Conservation (phyloP, 2,113 vertebrate genomes). For the Colistium nudipinnis region DNA sequence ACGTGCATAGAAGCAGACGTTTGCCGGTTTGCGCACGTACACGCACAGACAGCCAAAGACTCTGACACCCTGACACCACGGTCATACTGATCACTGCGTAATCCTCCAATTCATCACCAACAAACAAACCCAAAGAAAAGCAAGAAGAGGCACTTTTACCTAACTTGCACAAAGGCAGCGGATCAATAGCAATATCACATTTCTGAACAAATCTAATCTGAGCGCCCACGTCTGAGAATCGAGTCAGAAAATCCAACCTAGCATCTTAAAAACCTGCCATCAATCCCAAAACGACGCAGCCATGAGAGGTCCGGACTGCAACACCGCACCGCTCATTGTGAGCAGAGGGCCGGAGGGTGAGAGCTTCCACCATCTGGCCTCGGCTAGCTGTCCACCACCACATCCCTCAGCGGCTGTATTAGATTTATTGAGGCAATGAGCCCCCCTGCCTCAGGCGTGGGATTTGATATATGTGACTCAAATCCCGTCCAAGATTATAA, state of each 20-base stretch:
- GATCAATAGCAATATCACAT: conserved; percentile 49
- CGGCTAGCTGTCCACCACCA: conserved; percentile 60
- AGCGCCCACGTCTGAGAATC: conserved; percentile 23
- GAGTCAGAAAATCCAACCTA: conserved; percentile 45
- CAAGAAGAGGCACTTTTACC: neutral
- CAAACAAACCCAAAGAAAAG: conserved; percentile 3
- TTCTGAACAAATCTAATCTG: conserved; percentile 28
- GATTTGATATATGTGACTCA: conserved; percentile 78
- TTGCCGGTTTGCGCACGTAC: conserved; percentile 13
- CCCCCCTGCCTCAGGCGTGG: conserved; percentile 72
- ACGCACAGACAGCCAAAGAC: conserved; percentile 2
- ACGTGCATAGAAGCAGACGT: neutral
- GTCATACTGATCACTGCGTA: conserved; percentile 1
- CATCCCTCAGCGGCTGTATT: conserved; percentile 66
- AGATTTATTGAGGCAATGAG: conserved; percentile 80
- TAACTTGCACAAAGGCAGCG: conserved; percentile 3
- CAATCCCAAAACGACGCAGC: conserved; percentile 33
- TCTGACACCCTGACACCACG: neutral
- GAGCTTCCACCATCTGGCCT: conserved; percentile 78
- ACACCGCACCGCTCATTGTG: conserved; percentile 57
- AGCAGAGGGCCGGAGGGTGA: conserved; percentile 60
- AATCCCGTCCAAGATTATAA: conserved; percentile 77
- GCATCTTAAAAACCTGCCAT: conserved; percentile 49
- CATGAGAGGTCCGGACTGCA: conserved; percentile 37
- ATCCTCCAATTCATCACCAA: conserved; percentile 18